Percentiles rank a stretch among this genome's conserved stretches.
phyloP scores from a whole-genome alignment of 2,113 vertebrate genomes.

The Platanista minor region DNA sequence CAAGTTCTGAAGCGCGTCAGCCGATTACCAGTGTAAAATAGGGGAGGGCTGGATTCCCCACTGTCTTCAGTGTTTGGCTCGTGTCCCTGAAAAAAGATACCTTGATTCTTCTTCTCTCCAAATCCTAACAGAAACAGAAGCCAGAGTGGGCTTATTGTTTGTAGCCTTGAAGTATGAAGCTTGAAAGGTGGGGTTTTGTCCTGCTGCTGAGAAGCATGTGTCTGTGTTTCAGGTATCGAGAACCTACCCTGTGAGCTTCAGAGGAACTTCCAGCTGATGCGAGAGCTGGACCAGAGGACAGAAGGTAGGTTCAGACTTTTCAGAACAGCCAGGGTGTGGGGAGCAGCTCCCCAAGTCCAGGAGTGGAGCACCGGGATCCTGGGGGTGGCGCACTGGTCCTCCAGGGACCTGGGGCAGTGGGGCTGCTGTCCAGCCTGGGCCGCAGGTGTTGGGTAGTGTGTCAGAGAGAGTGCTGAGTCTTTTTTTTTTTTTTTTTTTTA shows the following conservation, averaged over 20 bases:
- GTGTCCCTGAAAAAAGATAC: neutral
- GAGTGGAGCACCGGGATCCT: neutral
- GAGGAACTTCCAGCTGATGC: slow-evolving; percentile 97
- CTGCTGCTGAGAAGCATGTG: neutral
- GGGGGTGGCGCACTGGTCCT: neutral
- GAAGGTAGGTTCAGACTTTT: slow-evolving; percentile 84
- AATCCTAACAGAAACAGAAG: neutral
- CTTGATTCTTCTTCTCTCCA: neutral
- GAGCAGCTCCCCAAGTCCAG: neutral
- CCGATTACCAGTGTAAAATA: neutral
- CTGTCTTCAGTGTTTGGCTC: too few relatives aligned
- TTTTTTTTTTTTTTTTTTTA: too few relatives aligned
- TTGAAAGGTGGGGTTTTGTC: neutral
- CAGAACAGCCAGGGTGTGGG: accelerated
- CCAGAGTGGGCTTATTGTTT: neutral
- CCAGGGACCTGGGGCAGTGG: too few relatives aligned
- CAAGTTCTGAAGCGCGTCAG: neutral
- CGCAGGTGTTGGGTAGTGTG: accelerated
- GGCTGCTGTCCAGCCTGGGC: neutral
- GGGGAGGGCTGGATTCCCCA: too few relatives aligned
- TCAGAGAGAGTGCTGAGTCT: neutral
- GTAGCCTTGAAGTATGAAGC: neutral
- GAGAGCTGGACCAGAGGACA: slow-evolving; percentile 94
- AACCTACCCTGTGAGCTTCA: slow-evolving; percentile 96
- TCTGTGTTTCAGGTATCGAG: slow-evolving; percentile 89